These are phyloP conservation scores for Drosophila neocordata DNA, from an alignment of 1,140 invertebrate species.

Conservation along the genomic window DNA sequence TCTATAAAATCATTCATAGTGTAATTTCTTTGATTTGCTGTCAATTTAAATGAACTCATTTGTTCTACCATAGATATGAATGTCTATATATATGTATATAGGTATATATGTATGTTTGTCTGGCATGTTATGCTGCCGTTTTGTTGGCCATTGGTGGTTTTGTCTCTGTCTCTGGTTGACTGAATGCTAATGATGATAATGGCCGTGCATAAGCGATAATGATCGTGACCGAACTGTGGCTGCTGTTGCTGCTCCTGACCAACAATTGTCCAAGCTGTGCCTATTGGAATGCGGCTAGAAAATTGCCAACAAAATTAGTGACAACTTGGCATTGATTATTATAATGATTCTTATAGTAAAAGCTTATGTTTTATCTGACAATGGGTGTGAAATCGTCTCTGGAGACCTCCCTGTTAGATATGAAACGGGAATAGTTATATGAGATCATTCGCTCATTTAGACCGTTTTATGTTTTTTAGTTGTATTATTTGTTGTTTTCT, in stretches of 20 bases:
- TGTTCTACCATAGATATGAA: background rate
- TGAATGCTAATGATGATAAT: slow-evolving; percentile 53
- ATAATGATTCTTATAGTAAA: slow-evolving; percentile 49
- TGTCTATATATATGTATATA: too few relatives aligned
- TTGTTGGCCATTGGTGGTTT: background rate
- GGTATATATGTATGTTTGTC: background rate
- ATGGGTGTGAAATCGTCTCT: background rate
- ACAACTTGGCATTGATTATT: slow-evolving; percentile 43
- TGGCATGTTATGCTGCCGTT: background rate
- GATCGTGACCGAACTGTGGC: slow-evolving; percentile 39
- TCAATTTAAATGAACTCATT: slow-evolving; percentile 1
- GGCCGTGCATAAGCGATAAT: slow-evolving; percentile 56
- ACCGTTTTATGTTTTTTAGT: background rate
- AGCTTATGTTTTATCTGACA: background rate
- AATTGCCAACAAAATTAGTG: slow-evolving; percentile 55
- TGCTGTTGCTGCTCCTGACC: slow-evolving; percentile 1
- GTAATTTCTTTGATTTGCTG: background rate
- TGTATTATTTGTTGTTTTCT: slow-evolving; percentile 4
- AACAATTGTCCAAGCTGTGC: slow-evolving; percentile 10
- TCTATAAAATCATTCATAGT: too few relatives aligned
- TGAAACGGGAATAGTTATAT: slow-evolving; percentile 17
- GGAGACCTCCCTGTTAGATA: slow-evolving; percentile 19
- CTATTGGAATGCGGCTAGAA: slow-evolving; percentile 30
- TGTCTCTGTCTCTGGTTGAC: slow-evolving; percentile 19
- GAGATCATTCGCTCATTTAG: slow-evolving; percentile 7